Base-by-base conservation (phyloP, 2,113 vertebrate genomes). In the Cricetomys ansorgei region DNA sequence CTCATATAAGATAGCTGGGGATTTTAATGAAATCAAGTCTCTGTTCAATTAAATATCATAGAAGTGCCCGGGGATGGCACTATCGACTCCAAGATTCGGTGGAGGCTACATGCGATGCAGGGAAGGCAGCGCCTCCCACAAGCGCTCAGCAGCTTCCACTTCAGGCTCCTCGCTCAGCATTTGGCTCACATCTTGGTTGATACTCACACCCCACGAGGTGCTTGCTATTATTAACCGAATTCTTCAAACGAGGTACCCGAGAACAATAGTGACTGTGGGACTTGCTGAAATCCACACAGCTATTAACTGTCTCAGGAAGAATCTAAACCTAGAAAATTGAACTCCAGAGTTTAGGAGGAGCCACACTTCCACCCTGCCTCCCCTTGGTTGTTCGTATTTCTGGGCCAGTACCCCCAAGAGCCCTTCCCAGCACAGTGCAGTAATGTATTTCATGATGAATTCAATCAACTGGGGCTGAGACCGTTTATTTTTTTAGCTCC, bases 221-320 rank as follows among this genome's bases (percentile, higher is more conserved):
- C 45, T 40, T 5, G 17, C 48, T 87, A 89, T 64, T 83, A 98
- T 96, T 96, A 96, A 84, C 77, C 62, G 57, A 37, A 86, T 89
- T 91, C 65, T 34, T 62, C 87, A 89, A 91, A 96, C 65, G 93
- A 84, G 93, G 83, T 89, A 91, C 84, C 11, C 2, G 21, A 95
- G 81, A 89, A 53, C 1, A 3, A 34, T 0, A 75, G 91, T 15
- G 37, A 91, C 87, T 95, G 29, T 72, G 97, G 94, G 96, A 95
- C 75, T 88, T 84, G 76, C 67, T 72, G 80, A 92, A 96, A 97
- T 86, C 53, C 92, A 96, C 93, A 95, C 43, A 94, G 96, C 96
- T 97, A 93, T 96, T 96, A 96, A 80, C 88, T n/a, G 55, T 91
- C 87, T 84, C 27, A 94, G 83, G 84, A 69, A 96, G n/a, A 88